Base-by-base conservation (phyloP, 2,888 invertebrate species). In the Parnassius apollo region DNA sequence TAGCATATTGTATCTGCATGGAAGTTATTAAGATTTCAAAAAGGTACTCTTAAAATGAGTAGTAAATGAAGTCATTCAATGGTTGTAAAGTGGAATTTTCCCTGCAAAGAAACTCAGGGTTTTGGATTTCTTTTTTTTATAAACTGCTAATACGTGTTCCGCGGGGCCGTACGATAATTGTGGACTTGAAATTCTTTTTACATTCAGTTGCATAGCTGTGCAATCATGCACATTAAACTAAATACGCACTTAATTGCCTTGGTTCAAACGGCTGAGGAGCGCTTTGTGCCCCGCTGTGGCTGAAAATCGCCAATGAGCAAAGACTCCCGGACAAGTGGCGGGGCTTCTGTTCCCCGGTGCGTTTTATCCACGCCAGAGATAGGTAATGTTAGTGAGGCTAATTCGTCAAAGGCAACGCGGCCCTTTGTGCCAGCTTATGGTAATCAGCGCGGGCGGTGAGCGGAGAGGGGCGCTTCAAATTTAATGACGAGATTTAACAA, bases 381-480 rank as follows among this genome's bases (percentile, higher is more conserved):
- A 74, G 82, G 78, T 79, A 78, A 82, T 81, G 82, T 81, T 79
- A 79, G 81, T 78, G 79, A 78, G 79, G 83, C 83, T 89, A 90
- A 90, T 90, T 90, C 87, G 86, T 88, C 90, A 90, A 90, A 90
- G 90, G 88, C 81, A 75, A 74, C 75, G 74, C 77, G 77, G 75
- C 82, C 85, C 88, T 89, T 88, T 90, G 88, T 88, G 78, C 80
- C 77, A 79, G 87, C 86, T 88, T 87, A 87, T 86, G 86, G 87
- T 89, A 90, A 90, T 90, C 86, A 89, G 79, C 79, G 81, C 70
- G 75, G 78, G 75, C 73, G 75, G 74, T 73, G 76, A 78, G 78
- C 81, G 54, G 54, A 70, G 69, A 71, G 68, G 74, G 71, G 71
- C 73, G 73, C 71, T 72, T 73, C 69, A 75, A 81, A 78, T 81